These are phyloP conservation scores for Protodeltote pygarga DNA, from an alignment of 2,888 invertebrate genomes.

Conservation along the genomic window DNA sequence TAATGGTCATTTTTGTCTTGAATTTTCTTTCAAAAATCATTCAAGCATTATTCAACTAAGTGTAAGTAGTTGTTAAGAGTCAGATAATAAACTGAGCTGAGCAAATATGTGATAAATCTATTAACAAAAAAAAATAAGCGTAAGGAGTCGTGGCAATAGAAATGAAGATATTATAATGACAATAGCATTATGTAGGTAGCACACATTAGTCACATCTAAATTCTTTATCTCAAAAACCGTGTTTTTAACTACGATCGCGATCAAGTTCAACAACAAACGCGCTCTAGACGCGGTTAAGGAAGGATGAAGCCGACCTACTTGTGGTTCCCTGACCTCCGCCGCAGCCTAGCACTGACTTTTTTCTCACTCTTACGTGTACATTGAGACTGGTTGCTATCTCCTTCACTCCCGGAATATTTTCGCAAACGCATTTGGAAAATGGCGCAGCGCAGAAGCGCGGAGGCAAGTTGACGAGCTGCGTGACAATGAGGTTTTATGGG, in stretches of 20 bases:
- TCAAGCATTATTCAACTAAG: too few relatives aligned
- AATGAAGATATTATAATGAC: conserved; percentile 12
- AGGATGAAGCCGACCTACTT: conserved; percentile 86
- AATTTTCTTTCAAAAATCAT: too few relatives aligned
- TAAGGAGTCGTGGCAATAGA: conserved; percentile 1
- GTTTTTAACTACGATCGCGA: conserved; percentile 72
- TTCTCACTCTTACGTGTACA: conserved; percentile 53
- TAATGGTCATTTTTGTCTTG: too few relatives aligned
- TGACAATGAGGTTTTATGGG: conserved; percentile 70
- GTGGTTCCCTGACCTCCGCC: conserved; percentile 85
- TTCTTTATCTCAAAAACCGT: conserved; percentile 77
- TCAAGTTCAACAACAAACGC: conserved; percentile 78
- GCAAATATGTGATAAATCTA: neutral
- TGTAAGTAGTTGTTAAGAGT: too few relatives aligned
- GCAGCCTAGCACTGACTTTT: conserved; percentile 74
- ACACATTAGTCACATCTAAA: conserved; percentile 37
- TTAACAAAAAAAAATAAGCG: neutral
- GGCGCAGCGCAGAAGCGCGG: conserved; percentile 67
- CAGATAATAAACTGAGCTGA: too few relatives aligned
- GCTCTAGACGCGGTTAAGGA: conserved; percentile 75
- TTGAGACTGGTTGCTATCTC: conserved; percentile 55
- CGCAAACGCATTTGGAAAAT: conserved; percentile 81
- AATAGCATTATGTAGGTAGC: conserved; percentile 30
- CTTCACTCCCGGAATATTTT: conserved; percentile 84
- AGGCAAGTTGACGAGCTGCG: conserved; percentile 65